A percentile compares a stretch with the other conserved stretches of the same genome.
Evolutionary conservation across 2,113 vertebrate genomes (phyloP).

Genomic region (Saccopteryx bilineata): DNA sequence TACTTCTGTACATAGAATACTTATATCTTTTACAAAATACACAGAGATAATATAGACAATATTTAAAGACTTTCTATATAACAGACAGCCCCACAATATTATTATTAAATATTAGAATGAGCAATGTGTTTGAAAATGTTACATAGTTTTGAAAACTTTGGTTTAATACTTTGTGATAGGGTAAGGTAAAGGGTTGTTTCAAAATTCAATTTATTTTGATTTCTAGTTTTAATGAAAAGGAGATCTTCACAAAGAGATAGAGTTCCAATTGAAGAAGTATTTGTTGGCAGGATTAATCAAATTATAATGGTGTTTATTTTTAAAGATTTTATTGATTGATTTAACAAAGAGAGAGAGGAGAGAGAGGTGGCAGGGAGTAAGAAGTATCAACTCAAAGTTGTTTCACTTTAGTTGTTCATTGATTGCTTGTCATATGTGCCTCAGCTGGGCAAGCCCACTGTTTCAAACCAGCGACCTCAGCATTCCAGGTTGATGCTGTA

Average conservation of each 20-base stretch:
- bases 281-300: constrained; percentile 30
- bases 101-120: constrained; percentile 38
- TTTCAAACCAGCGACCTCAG: too few relatives aligned
- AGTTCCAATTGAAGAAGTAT: neutral
- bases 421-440: too few relatives aligned
- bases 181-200: neutral
- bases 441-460: too few relatives aligned
- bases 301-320: neutral
- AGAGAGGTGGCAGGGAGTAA: too few relatives aligned
- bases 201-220: constrained; percentile 49
- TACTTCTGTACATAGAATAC: neutral
- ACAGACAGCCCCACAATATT: neutral
- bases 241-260: neutral
- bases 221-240: constrained; percentile 48
- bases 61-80: neutral
- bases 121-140: neutral
- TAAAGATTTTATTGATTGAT: neutral
- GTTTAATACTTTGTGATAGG: neutral
- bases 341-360: too few relatives aligned
- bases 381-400: too few relatives aligned
- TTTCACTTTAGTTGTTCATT: too few relatives aligned
- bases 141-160: neutral
- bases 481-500: too few relatives aligned
- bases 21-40: neutral
- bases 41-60: neutral